A percentile compares a stretch with the other conserved stretches of the same genome.
phyloP scores from a whole-genome alignment of 2,888 invertebrate genomes.

The Scaptodrosophila latifasciaeformis region DNA sequence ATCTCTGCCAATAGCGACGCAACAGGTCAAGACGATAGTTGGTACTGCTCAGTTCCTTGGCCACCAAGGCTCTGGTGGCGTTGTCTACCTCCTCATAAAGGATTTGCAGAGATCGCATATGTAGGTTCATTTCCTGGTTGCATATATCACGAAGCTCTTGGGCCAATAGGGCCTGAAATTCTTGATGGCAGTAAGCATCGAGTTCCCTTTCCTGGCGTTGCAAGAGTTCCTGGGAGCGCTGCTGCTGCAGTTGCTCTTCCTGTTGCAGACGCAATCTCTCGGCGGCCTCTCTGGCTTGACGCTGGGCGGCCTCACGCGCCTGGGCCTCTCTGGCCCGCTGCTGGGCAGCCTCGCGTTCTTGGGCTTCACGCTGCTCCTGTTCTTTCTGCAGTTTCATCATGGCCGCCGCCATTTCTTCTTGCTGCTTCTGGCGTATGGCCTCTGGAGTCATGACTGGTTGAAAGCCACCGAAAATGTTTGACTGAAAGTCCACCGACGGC shows the following conservation, averaged over 20 bases:
- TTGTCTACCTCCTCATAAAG: conserved; percentile 20
- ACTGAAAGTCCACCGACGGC: background rate
- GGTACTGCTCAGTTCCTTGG: conserved; percentile 16
- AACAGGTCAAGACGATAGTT: conserved; percentile 68
- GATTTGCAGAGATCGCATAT: background rate
- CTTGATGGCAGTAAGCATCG: background rate
- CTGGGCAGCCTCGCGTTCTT: conserved; percentile 34
- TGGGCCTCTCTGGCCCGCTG: background rate
- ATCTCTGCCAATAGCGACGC: conserved; percentile 74
- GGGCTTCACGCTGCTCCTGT: conserved; percentile 29
- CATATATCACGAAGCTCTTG: conserved; percentile 18
- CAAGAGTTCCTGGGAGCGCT: background rate
- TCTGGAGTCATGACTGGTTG: background rate
- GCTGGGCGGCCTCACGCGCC: background rate
- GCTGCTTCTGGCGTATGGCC: conserved; percentile 4
- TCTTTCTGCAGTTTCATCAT: conserved; percentile 3
- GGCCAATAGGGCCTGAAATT: conserved; percentile 6
- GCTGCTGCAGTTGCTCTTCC: background rate
- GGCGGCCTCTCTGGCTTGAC: background rate
- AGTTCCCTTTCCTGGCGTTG: background rate
- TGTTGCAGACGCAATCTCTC: background rate
- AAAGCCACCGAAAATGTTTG: background rate
- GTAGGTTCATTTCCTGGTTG: conserved; percentile 4
- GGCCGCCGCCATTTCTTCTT: background rate
- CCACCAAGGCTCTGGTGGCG: background rate